Base-by-base conservation (phyloP, 2,113 vertebrate species). In the Oceanites oceanicus region DNA sequence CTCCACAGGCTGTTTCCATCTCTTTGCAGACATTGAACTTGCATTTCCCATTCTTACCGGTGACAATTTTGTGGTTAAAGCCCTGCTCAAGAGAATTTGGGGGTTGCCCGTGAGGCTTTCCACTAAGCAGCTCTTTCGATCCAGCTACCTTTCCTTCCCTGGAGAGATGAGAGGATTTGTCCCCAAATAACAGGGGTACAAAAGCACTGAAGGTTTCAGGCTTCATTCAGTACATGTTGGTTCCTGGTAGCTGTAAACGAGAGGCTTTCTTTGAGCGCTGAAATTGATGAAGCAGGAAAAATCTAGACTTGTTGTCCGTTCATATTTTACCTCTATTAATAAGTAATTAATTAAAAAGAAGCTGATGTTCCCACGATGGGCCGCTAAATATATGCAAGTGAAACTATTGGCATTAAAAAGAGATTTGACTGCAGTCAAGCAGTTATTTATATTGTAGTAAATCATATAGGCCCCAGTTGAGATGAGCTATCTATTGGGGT, bases 341-440 rank as follows among this genome's bases (percentile, higher is more conserved):
- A 91, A 94, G 94, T 94, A 90, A 95, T 95, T 95, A 95, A 96
- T 97, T 95, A 55, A 89, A 94, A 96, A 93, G 89, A 78, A 91
- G 66, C 71, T 82, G 83, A 56, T 89, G 70, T 86, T 96, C 91
- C 96, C 91, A 68, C 50, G 92, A 81, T 89, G 76, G 76, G 66
- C 70, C 6, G 4, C 77, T 96, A 92, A 94, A 91, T 92, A 94
- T 82, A 90, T 78, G 77, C 58, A 15, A 90, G 87, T 73, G 63
- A 82, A 91, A 92, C 77, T 90, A 44, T 65, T 73, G 92, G 74
- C 70, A 85, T 96, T 95, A 96, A 94, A 92, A 95, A 87, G 86
- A 91, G 74, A 88, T 97, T 91, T 79, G 70, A 87, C 66, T 92
- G 87, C 71, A 82, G 49, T 85, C 47, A 63, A 90, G 59, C 66